Evolutionary conservation across 2,888 invertebrate species (phyloP).

Genomic region (Mythimna impura): DNA sequence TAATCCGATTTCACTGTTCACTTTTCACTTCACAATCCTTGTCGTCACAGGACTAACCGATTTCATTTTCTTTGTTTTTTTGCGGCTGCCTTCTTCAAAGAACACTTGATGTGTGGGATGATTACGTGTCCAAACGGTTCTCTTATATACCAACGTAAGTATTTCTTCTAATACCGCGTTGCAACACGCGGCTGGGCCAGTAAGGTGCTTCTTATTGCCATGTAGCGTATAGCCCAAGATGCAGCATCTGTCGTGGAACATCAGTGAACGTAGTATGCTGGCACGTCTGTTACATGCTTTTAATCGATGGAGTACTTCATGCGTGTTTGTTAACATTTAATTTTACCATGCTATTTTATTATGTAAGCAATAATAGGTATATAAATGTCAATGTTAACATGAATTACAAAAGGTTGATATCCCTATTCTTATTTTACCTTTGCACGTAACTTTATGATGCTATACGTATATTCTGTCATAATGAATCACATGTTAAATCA

Average conservation of each 20-base stretch:
- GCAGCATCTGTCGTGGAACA: constrained; percentile 67
- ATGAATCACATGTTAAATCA: neutral
- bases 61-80: constrained; percentile 81
- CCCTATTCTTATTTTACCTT: constrained; percentile 62
- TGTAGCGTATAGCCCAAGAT: constrained; percentile 70
- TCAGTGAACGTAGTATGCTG: constrained; percentile 61
- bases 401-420: constrained; percentile 77
- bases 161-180: constrained; percentile 86
- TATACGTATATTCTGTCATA: neutral
- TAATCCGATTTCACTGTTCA: constrained; percentile 67
- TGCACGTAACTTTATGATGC: constrained; percentile 23
- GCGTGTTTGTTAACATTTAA: constrained; percentile 76
- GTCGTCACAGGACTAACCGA: constrained; percentile 80
- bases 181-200: constrained; percentile 79
- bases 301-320: constrained; percentile 57
- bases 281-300: constrained; percentile 46
- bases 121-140: constrained; percentile 82
- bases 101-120: constrained; percentile 82
- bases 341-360: constrained; percentile 77
- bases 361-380: constrained; percentile 74
- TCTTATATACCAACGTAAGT: constrained; percentile 85
- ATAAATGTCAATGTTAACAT: constrained; percentile 85
- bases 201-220: constrained; percentile 74
- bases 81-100: constrained; percentile 79
- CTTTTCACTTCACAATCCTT: constrained; percentile 66